Evolutionary conservation across 2,113 vertebrate species (phyloP).

Genomic region (Corythaixoides concolor): DNA sequence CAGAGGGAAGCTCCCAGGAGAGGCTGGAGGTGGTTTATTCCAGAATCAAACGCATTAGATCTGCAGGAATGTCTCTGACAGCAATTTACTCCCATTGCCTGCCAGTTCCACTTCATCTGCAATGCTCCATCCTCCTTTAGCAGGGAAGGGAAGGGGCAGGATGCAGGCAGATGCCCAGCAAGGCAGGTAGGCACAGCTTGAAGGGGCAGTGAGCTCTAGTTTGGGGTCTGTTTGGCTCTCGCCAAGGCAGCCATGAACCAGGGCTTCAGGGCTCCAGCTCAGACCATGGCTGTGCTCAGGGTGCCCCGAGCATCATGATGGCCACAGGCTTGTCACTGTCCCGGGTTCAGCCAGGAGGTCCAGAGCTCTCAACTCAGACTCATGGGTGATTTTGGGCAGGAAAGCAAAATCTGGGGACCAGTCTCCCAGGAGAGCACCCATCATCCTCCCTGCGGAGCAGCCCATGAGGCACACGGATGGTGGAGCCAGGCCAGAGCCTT

Average conservation of each 20-base stretch:
- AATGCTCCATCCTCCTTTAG: not conserved
- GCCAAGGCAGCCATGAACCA: not conserved
- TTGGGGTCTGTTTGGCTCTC: not conserved
- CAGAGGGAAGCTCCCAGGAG: not conserved
- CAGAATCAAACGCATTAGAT: not conserved
- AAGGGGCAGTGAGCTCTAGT: not conserved
- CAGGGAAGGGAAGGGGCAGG: not conserved
- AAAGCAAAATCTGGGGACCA: not conserved
- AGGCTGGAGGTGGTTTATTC: not conserved
- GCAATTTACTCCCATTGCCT: not conserved
- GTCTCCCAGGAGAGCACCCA: not conserved
- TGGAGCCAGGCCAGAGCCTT: not conserved
- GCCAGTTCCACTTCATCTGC: not conserved
- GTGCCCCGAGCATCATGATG: rapidly evolving
- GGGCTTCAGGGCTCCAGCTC: not conserved
- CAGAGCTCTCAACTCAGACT: not conserved
- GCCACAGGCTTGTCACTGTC: not conserved
- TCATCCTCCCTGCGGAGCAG: not conserved
- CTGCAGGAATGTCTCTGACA: not conserved
- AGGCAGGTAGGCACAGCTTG: not conserved
- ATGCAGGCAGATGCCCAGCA: not conserved
- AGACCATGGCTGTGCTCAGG: not conserved
- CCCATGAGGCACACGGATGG: rapidly evolving
- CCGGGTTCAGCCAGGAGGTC: not conserved
- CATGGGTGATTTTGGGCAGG: not conserved